A percentile compares a stretch with the other conserved stretches of the same genome.
Evolutionary conservation across 2,888 invertebrate species (phyloP).

Genomic region (Cheilosia pagana): DNA sequence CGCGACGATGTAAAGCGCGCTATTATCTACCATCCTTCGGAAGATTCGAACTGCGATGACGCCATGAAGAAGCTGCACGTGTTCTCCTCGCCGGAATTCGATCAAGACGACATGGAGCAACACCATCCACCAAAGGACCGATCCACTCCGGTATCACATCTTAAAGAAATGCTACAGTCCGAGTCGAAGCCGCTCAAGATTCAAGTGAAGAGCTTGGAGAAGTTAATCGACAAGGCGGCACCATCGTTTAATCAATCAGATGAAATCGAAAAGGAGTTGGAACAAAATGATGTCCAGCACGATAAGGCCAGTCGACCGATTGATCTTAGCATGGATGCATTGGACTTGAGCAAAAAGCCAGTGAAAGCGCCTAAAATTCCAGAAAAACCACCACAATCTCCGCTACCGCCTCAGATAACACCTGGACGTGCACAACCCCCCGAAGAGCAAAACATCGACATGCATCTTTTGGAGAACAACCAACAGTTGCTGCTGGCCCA

Average conservation of each 20-base stretch:
- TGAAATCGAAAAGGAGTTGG: constrained; percentile 84
- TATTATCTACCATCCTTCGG: constrained; percentile 94
- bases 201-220: constrained; percentile 87
- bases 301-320: constrained; percentile 85
- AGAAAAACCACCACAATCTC: constrained; percentile 66
- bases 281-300: constrained; percentile 83
- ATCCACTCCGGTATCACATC: constrained; percentile 83
- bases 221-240: constrained; percentile 83
- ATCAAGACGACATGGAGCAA: constrained; percentile 82
- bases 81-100: constrained; percentile 85
- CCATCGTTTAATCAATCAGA: constrained; percentile 80
- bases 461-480: constrained; percentile 85
- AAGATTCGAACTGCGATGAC: constrained; percentile 92
- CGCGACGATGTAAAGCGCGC: constrained; percentile 95
- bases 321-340: constrained; percentile 90
- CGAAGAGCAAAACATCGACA: constrained; percentile 76
- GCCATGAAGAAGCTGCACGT: constrained; percentile 85
- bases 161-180: constrained; percentile 84
- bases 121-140: constrained; percentile 80
- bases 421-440: constrained; percentile 8
- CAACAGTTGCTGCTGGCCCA: constrained; percentile 87
- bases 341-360: constrained; percentile 93
- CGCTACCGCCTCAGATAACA: not conserved
- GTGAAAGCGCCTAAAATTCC: constrained; percentile 73
- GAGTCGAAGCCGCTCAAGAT: constrained; percentile 85